Evolutionary conservation across 2,797 vertebrate species (phyloP).

Genomic region (Antrozous pallidus): DNA sequence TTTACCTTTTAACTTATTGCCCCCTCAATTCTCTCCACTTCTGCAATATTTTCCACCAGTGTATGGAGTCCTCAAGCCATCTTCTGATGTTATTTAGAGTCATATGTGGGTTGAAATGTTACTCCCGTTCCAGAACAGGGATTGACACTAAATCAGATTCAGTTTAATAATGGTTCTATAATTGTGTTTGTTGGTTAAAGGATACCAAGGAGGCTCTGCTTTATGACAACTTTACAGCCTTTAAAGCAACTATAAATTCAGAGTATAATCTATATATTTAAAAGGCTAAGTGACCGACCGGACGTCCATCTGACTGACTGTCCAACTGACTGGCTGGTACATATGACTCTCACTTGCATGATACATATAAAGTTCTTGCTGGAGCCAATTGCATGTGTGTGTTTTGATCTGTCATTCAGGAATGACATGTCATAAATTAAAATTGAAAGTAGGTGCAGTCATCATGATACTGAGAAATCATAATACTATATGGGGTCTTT

Average conservation of each 20-base stretch:
- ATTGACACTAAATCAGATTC: neutral
- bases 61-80: neutral
- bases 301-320: too few relatives aligned
- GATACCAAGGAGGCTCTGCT: neutral
- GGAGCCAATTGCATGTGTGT: too few relatives aligned
- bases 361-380: too few relatives aligned
- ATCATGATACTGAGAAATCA: too few relatives aligned
- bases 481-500: too few relatives aligned
- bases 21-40: neutral
- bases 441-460: too few relatives aligned
- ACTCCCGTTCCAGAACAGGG: neutral
- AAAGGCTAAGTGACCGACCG: too few relatives aligned
- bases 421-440: too few relatives aligned
- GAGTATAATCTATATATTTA: too few relatives aligned
- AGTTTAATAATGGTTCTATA: neutral
- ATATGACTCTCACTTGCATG: too few relatives aligned
- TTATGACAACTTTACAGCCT: neutral
- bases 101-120: neutral
- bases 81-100: neutral
- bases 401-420: too few relatives aligned
- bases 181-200: neutral
- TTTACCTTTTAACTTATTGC: neutral
- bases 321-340: too few relatives aligned
- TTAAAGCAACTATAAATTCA: neutral
- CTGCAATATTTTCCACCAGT: accelerated